Evolutionary conservation across 2,797 vertebrate species (phyloP).

Genomic region (Characodon lateralis): DNA sequence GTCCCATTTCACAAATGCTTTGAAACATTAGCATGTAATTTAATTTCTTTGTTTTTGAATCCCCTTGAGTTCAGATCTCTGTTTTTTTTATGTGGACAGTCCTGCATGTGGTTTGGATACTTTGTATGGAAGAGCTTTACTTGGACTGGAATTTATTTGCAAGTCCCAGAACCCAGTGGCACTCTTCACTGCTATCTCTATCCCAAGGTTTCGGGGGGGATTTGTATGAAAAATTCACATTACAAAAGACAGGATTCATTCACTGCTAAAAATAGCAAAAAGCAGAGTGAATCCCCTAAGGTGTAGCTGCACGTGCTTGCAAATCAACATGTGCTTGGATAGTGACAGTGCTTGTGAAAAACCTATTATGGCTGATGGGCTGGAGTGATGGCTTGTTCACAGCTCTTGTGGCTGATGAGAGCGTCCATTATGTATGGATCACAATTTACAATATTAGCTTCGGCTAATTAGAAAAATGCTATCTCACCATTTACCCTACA

Average conservation of each 20-base stretch:
- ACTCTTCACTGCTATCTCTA: constrained; percentile 31
- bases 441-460: constrained; percentile 47
- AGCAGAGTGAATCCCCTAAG: constrained; percentile 50
- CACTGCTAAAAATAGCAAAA: constrained; percentile 57
- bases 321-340: constrained; percentile 16
- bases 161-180: constrained; percentile 35
- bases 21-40: background rate
- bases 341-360: constrained; percentile 55
- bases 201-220: constrained; percentile 43
- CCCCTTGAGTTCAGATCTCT: constrained; percentile 44
- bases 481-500: constrained; percentile 43
- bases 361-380: constrained; percentile 58
- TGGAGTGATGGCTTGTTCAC: constrained; percentile 45
- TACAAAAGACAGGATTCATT: constrained; percentile 61
- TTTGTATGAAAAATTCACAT: constrained; percentile 62
- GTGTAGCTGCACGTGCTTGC: constrained; percentile 37
- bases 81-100: constrained; percentile 62
- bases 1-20: background rate
- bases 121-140: constrained; percentile 1
- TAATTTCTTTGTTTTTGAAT: constrained; percentile 29
- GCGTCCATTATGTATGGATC: constrained; percentile 48
- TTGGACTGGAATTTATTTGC: constrained; percentile 31
- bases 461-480: constrained; percentile 65
- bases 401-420: constrained; percentile 29
- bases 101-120: constrained; percentile 35